phyloP scores from a whole-genome alignment of 2,797 vertebrate genomes.

The Echeneis naucrates region DNA sequence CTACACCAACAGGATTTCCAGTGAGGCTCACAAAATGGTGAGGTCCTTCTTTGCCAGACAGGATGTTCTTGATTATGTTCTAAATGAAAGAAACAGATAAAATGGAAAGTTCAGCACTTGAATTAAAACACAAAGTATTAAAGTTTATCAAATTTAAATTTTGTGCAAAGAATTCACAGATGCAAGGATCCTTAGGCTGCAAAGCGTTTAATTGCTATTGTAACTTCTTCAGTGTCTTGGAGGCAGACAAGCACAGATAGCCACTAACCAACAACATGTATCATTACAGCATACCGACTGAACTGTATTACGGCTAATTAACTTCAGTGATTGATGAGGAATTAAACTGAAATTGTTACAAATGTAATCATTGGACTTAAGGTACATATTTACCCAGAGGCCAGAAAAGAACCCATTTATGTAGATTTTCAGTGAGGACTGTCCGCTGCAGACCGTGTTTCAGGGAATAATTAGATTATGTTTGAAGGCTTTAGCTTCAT shows the following conservation, averaged over 20 bases:
- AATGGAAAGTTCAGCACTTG: slow-evolving; percentile 1
- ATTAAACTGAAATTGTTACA: slow-evolving; percentile 17
- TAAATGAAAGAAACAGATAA: slow-evolving; percentile 3
- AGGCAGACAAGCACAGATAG: slow-evolving; percentile 29
- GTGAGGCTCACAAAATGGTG: slow-evolving; percentile 96
- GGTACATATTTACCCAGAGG: not conserved
- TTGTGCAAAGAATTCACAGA: not conserved
- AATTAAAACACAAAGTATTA: slow-evolving; percentile 11
- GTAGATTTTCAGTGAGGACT: not conserved
- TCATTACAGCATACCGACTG: slow-evolving; percentile 49
- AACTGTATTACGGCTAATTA: slow-evolving; percentile 24
- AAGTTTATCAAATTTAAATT: slow-evolving; percentile 28
- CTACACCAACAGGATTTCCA: slow-evolving; percentile 96
- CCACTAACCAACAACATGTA: slow-evolving; percentile 50
- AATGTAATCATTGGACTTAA: not conserved
- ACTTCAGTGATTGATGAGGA: slow-evolving; percentile 19
- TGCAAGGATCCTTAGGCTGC: slow-evolving; percentile 28
- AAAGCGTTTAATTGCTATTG: slow-evolving; percentile 46
- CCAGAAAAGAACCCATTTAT: too few relatives aligned
- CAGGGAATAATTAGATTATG: not conserved
- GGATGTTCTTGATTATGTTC: not conserved
- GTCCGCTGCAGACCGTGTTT: not conserved
- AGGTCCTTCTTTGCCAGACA: slow-evolving; percentile 49
- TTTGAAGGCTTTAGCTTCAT: too few relatives aligned
- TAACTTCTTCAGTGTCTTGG: slow-evolving; percentile 36